These are phyloP conservation scores for Laspeyria flexula DNA, from an alignment of 2,888 invertebrate species.

Conservation along the genomic window DNA sequence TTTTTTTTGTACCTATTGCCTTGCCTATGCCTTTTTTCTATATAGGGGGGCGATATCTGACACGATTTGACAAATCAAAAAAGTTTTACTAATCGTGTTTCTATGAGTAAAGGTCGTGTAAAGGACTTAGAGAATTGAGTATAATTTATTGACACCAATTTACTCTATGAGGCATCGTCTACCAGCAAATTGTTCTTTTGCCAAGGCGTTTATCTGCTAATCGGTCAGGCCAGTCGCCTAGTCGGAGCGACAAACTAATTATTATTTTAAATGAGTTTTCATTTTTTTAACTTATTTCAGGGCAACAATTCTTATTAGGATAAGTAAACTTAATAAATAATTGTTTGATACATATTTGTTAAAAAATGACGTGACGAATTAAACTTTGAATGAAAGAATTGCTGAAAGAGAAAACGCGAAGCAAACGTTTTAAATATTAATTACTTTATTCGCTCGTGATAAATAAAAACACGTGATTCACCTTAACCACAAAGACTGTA, in stretches of 20 bases:
- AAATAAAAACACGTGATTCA: slow-evolving; percentile 7
- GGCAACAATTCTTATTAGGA: too few relatives aligned
- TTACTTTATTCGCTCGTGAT: not conserved
- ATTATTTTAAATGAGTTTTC: not conserved
- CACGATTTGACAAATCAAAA: not conserved
- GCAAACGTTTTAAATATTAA: too few relatives aligned
- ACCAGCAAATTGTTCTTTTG: slow-evolving; percentile 1
- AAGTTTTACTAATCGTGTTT: not conserved
- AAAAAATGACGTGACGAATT: too few relatives aligned
- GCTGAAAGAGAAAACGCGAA: too few relatives aligned
- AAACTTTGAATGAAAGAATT: too few relatives aligned
- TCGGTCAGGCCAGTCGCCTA: not conserved
- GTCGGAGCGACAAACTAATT: not conserved
- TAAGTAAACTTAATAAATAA: too few relatives aligned
- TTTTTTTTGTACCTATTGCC: too few relatives aligned
- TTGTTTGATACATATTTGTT: too few relatives aligned
- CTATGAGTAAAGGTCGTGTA: not conserved
- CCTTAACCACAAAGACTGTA: slow-evolving; percentile 7
- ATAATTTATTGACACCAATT: slow-evolving; percentile 1
- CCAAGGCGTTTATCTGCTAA: not conserved
- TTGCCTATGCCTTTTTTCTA: not conserved
- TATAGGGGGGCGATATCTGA: not conserved
- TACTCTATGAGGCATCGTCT: not conserved
- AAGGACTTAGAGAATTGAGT: not conserved
- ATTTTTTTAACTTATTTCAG: too few relatives aligned